Evolutionary conservation across 1,140 invertebrate species (phyloP).

Genomic region (Procambarus clarkii): DNA sequence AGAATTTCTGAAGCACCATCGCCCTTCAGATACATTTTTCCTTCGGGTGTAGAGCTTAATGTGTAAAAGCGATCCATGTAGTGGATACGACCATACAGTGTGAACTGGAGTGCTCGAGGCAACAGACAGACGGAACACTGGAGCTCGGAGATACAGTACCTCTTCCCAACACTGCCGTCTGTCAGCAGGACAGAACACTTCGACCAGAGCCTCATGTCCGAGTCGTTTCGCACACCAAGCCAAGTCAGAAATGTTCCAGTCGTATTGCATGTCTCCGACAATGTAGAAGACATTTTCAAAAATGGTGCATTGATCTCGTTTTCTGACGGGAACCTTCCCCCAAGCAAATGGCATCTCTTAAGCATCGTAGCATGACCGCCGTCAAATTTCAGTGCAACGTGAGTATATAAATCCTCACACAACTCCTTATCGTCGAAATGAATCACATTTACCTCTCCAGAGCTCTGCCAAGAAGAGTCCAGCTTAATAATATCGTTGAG

Average conservation of each 20-base stretch:
- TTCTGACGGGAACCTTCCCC: slow-evolving; percentile 11
- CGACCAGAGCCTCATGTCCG: background rate
- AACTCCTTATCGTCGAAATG: slow-evolving; percentile 3
- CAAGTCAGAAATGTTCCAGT: background rate
- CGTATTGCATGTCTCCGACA: background rate
- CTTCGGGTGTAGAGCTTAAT: background rate
- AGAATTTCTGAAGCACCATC: slow-evolving; percentile 14
- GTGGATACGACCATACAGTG: background rate
- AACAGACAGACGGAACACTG: slow-evolving; percentile 16
- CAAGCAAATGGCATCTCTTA: background rate
- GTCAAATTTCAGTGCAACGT: background rate
- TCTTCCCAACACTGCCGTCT: background rate
- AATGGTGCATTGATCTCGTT: background rate
- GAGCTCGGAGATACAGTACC: slow-evolving; percentile 28
- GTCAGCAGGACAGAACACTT: slow-evolving; percentile 1
- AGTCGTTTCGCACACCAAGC: background rate
- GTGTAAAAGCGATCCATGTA: slow-evolving; percentile 25
- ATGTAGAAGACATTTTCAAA: background rate
- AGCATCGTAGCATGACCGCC: background rate
- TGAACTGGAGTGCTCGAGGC: background rate
- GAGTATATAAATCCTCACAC: background rate
- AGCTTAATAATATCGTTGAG: background rate
- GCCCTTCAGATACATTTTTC: slow-evolving; percentile 9
- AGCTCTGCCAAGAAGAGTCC: background rate
- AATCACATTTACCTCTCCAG: background rate